phyloP scores from a whole-genome alignment of 2,113 vertebrate genomes.

The Drymodes brunneopygia region DNA sequence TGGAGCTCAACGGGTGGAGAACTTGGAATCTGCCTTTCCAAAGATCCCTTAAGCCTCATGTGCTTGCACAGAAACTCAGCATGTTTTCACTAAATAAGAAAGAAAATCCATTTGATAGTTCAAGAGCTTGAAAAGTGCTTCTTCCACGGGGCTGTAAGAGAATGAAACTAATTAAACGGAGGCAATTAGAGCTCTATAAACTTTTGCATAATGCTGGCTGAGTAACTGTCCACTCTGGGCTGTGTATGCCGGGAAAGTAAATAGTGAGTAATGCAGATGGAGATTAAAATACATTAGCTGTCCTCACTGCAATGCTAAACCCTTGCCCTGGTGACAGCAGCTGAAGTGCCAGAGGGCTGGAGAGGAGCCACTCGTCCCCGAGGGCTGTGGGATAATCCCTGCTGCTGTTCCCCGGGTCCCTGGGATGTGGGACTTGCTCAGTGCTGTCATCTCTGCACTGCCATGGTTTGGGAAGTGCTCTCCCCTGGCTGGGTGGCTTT shows the following conservation, averaged over 20 bases:
- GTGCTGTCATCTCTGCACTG: background rate
- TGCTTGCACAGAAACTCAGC: background rate
- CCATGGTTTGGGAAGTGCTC: background rate
- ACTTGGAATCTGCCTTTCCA: background rate
- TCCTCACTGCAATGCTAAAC: constrained; percentile 46
- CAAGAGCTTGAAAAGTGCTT: background rate
- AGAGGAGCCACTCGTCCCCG: background rate
- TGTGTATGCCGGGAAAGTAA: constrained; percentile 9
- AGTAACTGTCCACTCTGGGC: background rate
- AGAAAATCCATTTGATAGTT: background rate
- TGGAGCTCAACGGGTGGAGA: background rate
- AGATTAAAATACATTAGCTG: constrained; percentile 43
- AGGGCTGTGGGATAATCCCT: background rate
- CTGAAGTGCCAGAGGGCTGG: background rate
- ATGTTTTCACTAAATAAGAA: background rate
- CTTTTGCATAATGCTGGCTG: background rate
- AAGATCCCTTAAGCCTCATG: background rate
- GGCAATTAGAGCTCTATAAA: background rate
- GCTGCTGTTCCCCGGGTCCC: background rate
- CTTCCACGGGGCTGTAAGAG: background rate
- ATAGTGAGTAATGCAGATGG: constrained; percentile 25
- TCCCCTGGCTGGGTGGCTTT: background rate
- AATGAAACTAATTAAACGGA: constrained; percentile 1
- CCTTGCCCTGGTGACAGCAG: constrained; percentile 23
- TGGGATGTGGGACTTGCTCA: background rate